Percentiles rank a stretch among this genome's conserved stretches.
phyloP scores from a whole-genome alignment of 2,113 vertebrate genomes.

The Aix galericulata region DNA sequence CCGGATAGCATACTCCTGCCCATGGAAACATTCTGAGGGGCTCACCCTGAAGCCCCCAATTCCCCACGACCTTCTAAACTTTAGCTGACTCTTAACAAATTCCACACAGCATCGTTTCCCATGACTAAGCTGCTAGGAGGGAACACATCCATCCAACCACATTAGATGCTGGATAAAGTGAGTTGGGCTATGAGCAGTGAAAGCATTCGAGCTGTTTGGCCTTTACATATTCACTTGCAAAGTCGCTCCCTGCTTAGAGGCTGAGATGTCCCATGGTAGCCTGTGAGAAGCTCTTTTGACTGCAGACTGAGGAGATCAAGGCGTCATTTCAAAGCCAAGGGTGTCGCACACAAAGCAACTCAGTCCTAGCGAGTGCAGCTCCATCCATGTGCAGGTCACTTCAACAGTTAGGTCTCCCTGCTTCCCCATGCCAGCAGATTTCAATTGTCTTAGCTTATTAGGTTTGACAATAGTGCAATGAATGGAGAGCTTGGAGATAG shows the following conservation, averaged over 20 bases:
- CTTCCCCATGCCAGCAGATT: not conserved
- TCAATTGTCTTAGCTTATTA: conserved; percentile 48
- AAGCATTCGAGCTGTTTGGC: not conserved
- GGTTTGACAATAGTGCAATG: conserved; percentile 41
- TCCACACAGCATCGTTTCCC: not conserved
- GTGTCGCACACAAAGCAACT: not conserved
- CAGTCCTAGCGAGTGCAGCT: not conserved
- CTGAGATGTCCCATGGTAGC: not conserved
- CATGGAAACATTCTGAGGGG: not conserved
- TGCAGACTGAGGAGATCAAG: not conserved
- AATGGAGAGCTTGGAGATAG: not conserved
- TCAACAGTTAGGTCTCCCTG: not conserved
- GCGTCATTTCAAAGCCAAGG: not conserved
- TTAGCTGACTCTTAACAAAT: not conserved
- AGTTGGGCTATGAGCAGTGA: rapidly evolving
- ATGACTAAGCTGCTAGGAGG: not conserved
- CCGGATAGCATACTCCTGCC: not conserved
- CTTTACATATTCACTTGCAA: not conserved
- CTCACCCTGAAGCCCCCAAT: not conserved
- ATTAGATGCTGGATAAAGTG: not conserved
- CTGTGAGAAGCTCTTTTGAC: not conserved
- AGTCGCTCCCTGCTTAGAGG: not conserved
- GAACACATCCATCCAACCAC: not conserved
- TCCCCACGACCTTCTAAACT: not conserved
- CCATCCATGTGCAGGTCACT: conserved; percentile 1